Evolutionary conservation across 2,888 invertebrate genomes (phyloP), one percentile per base, ranked within the genome.

Genomic region (Drosophila meridiana): DNA sequence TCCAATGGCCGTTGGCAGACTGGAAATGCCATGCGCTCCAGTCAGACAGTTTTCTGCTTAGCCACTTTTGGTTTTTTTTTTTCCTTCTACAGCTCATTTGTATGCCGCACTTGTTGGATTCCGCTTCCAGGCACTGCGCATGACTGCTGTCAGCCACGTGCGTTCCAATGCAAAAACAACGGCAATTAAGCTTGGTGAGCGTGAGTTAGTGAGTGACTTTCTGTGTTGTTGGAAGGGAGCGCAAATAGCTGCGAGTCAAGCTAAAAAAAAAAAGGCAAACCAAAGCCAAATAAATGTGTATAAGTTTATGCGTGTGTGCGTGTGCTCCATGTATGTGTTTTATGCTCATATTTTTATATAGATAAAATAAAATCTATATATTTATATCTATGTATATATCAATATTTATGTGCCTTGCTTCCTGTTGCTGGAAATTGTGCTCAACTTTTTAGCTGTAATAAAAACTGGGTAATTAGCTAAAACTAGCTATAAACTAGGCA

Each of bases 41-140:
- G 57, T 52, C 43, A 26, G 40, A 71, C 72, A 56, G 48, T 65
- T 61, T 57, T 40, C 56, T 30, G 66, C 71, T 59, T 55, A 32
- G 61, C 65, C 42, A 66, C 66, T 57, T 57, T 48, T 40, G 4
- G 20, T 11, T 56, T 45, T 9, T 38, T 56, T 50, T 38, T n/a
- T 38, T 38, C 7, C 26, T 30, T n/a, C 34, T n/a, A 32, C 3
- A 11, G 28, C 32, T 48, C 66, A 69, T 70, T 79, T 69, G 64
- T 69, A 71, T 69, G 81, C 88, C 86, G 86, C 91, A 92, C 92
- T 91, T 92, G 92, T 92, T 92, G 91, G 89, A 87, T 84, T 85
- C 83, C 67, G 53, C 43, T 69, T 58, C 13, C 47, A 14, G 30
- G 2, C n/a, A 81, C 32, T 73, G 89, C 90, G 91, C 91, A 91